These are phyloP conservation scores for Drosophila pullipes DNA, from an alignment of 2,888 invertebrate genomes.

Conservation along the genomic window DNA sequence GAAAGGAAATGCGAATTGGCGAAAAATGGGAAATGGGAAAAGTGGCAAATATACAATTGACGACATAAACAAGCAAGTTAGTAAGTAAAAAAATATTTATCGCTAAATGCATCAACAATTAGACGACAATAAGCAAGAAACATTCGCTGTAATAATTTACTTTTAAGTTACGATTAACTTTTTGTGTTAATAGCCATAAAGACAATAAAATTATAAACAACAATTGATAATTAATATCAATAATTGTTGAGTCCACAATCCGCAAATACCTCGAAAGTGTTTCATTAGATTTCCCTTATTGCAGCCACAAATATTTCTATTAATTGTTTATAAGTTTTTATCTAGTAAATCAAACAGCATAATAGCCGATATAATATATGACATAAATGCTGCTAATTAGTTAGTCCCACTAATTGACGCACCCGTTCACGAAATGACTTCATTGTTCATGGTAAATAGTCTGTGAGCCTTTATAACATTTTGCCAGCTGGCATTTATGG, in stretches of 20 bases:
- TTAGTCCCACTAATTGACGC: conserved; percentile 27
- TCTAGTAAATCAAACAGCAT: conserved; percentile 11
- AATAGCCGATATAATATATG: conserved; percentile 26
- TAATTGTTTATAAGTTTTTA: conserved; percentile 6
- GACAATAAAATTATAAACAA: neutral
- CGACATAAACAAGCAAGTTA: conserved; percentile 19
- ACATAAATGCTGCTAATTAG: conserved; percentile 28
- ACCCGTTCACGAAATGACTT: conserved; percentile 39
- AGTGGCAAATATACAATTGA: conserved; percentile 8
- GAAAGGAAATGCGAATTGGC: conserved; percentile 16
- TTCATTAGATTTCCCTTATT: neutral
- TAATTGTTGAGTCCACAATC: neutral
- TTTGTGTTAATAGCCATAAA: neutral
- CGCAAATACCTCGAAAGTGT: neutral
- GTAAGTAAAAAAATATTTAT: conserved; percentile 33
- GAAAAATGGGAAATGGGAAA: conserved; percentile 14
- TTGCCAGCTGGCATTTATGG: conserved; percentile 30
- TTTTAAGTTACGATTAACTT: neutral
- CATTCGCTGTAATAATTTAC: neutral
- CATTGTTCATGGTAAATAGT: conserved; percentile 44
- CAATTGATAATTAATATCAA: neutral
- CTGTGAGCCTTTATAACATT: conserved; percentile 9
- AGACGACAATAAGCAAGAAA: conserved; percentile 2
- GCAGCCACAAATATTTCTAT: neutral
- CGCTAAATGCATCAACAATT: conserved; percentile 52